A percentile compares a stretch with the other conserved stretches of the same genome.
phyloP scores from a whole-genome alignment of 2,888 invertebrate genomes.

The Asteroscopus sphinx region DNA sequence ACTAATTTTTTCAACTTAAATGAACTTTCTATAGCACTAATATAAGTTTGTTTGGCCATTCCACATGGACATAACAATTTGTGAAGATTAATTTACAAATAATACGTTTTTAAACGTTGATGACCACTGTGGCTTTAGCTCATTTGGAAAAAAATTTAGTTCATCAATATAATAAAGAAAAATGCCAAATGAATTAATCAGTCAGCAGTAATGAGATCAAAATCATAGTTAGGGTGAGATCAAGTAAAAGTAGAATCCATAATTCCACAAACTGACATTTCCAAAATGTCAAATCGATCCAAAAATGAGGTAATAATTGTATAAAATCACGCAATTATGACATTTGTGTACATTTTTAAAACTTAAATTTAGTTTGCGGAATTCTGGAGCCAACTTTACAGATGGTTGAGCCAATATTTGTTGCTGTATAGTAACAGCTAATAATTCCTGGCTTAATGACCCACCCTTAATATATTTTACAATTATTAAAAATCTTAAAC shows the following conservation, averaged over 20 bases:
- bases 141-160: conserved; percentile 45
- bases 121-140: conserved; percentile 46
- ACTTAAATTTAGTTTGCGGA: too few relatives aligned
- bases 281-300: too few relatives aligned
- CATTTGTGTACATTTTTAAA: too few relatives aligned
- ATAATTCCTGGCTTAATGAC: not conserved
- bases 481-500: conserved; percentile 42
- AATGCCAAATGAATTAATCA: conserved; percentile 54
- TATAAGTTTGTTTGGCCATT: conserved; percentile 66
- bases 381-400: too few relatives aligned
- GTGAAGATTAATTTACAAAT: conserved; percentile 69
- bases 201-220: conserved; percentile 83
- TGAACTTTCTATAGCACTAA: conserved; percentile 64
- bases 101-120: conserved; percentile 45
- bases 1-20: conserved; percentile 82
- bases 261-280: too few relatives aligned
- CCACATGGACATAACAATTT: conserved; percentile 61
- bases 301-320: too few relatives aligned
- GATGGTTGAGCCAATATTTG: not conserved
- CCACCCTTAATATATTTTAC: conserved; percentile 35
- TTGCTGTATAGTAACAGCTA: not conserved
- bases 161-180: conserved; percentile 36
- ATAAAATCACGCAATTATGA: too few relatives aligned
- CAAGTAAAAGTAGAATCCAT: too few relatives aligned
- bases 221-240: conserved; percentile 61